Base-by-base conservation (phyloP, 2,888 invertebrate species). In the Dynastes hyllus region DNA sequence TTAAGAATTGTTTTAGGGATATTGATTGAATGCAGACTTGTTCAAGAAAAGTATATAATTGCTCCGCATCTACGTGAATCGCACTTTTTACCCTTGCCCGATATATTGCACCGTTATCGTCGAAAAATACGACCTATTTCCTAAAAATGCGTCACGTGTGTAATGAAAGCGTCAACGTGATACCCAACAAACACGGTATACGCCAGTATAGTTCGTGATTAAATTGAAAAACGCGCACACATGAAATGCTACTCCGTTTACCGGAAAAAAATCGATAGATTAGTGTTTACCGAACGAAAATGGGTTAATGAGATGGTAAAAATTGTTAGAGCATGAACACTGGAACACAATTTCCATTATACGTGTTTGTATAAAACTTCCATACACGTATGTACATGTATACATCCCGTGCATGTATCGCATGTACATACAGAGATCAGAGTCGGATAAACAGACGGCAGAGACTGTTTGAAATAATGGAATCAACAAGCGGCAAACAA, bases 271-370 rank as follows among this genome's bases (percentile, higher is more conserved):
- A 69, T 69, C 45, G 40, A 27, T 50, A 9, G 69, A 69, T 69
- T 69, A 69, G 45, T 29, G 50, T 69, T 69, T 69, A 69, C 50
- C 27, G 69, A 69, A 69, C 29, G 50, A 50, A 69, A 69, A 69
- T 69, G 50, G 69, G 69, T 69, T 69, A 69, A 69, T 50, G 45
- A 69, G 69, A 69, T 69, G 69, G 50, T 27, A 50, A 69, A 50
- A 69, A 69, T 50, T 69, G 69, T 69, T 50, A 69, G 69, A 69
- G 69, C 69, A 50, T 69, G 69, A 69, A 69, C 69, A 22, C 2
- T 50, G 27, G 22, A 69, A 22, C 50, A 69, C 50, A 50, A 50
- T 69, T 69, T 50, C 29, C 69, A 22, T 69, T 27, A 50, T 51
- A 16, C 16, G 8, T 11, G 27, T 61, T 22, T 55, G 16, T 55